Percentiles rank a stretch among this genome's conserved stretches.
Evolutionary conservation across 2,888 invertebrate species (phyloP).

Genomic region (Diogma glabrata): DNA sequence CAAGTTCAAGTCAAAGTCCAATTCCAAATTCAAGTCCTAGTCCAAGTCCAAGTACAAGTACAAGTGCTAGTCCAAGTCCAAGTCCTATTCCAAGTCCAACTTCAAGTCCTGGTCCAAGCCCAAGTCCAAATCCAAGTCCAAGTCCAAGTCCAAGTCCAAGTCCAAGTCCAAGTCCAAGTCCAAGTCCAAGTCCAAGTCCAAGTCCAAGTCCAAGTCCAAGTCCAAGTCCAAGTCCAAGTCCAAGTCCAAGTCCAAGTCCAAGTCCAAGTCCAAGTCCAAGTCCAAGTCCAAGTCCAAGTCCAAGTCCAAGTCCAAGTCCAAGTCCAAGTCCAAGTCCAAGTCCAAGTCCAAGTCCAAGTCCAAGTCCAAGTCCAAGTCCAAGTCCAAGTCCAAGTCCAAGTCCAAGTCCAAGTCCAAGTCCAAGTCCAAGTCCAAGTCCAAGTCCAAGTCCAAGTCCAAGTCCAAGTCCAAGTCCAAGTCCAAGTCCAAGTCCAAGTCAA

Average conservation of each 20-base stretch:
- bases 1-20: too few relatives aligned
- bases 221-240: background rate
- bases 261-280: slow-evolving; percentile 2
- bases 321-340: slow-evolving; percentile 3
- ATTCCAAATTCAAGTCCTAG: too few relatives aligned
- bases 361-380: slow-evolving; percentile 1
- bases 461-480: slow-evolving; percentile 2
- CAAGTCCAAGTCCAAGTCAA: slow-evolving; percentile 2
- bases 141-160: background rate
- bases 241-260: background rate
- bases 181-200: background rate
- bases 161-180: background rate
- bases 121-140: background rate
- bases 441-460: slow-evolving; percentile 5
- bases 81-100: too few relatives aligned
- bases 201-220: background rate
- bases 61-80: too few relatives aligned
- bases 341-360: slow-evolving; percentile 2
- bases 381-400: background rate
- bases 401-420: slow-evolving; percentile 1
- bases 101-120: too few relatives aligned
- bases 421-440: background rate
- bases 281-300: slow-evolving; percentile 4
- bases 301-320: slow-evolving; percentile 2
- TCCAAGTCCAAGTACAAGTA: too few relatives aligned